Evolutionary conservation across 2,888 invertebrate genomes (phyloP), one percentile per base, ranked within the genome.

Genomic region (Crocallis elinguaria): DNA sequence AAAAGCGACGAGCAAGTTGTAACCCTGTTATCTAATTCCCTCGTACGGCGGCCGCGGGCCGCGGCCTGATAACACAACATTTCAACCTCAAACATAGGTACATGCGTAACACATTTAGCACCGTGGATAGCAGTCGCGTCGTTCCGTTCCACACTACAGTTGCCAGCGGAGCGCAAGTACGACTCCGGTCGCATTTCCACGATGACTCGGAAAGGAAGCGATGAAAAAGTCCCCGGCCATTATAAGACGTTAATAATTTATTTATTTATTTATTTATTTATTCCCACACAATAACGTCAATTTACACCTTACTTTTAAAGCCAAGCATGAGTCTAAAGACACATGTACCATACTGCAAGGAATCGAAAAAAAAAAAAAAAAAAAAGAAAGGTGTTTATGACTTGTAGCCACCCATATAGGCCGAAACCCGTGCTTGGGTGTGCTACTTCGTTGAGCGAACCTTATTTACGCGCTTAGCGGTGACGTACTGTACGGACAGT

Each of bases 61-160:
- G 19, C 17, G 19, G 8, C 3, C 32, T 32, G 9, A 23, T 56
- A 23, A 13, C 37, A 23, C 8, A 13, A 23, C 21, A 36, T 19
- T 36, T 36, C 36, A 19, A 19, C 43, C 29, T 55, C 48, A 14
- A n/a, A 29, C 14, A 21, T 17, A 29, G n/a, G n/a, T n/a, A n/a
- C n/a, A 5, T 12, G 33, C 21, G 38, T 36, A 13, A 19, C 21
- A 19, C 33, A 36, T 41, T 42, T 49, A 42, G 36, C 19, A 36
- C 19, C 5, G n/a, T 19, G 19, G 17, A 36, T n/a, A 37, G 13
- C 21, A 21, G 12, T 13, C 4, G 3, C 12, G 2, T 21, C 7
- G 30, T 32, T 32, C 42, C 42, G 1, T 29, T 17, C 27, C 39
- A 8, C 19, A 6, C 30, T 21, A 14, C 1, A 13, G 9, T 14